Base-by-base conservation (phyloP, 2,797 vertebrate genomes). In the Ficedula albicollis region DNA sequence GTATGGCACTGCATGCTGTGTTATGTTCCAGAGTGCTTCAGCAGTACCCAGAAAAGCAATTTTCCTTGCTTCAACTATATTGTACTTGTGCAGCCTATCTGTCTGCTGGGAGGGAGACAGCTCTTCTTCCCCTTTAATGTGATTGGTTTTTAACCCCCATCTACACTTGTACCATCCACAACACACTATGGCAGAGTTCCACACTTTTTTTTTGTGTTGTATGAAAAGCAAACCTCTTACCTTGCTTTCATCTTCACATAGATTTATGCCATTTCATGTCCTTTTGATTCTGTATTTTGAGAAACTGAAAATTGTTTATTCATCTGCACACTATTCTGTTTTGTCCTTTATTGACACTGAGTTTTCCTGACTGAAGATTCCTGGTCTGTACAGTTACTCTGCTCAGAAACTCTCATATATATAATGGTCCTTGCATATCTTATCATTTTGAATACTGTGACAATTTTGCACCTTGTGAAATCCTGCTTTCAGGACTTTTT, bases 1-100 rank as follows among this genome's bases (percentile, higher is more conserved):
- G n/a, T 17, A 17, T 5, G 6, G 41, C 15, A 19, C 30, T 41
- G 27, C 11, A 25, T 0, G 0, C 17, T 5, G 6, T 38, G 51
- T 39, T 48, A 15, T 4, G 23, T 34, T 74, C 34, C 20, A 15
- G 49, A 51, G 34, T 0, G 3, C 13, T 2, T 54, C 43, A 38
- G 44, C 34, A 29, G 23, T 3, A 29, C 26, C 43, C 38, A 73
- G 51, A 56, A 60, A 56, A 85, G 21, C 13, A 29, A n/a, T 54
- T 90, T 3, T 4, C 34, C 23, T 60, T 81, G 36, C n/a, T 87
- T 70, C 44, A 36, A 15, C 46, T 0, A 0, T 19, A 15, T 11
- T 5, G 5, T 44, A 11, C 29, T 27, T 60, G 60, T 27, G 2
- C 29, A 48, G 20, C 1, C 1, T 11, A 7, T 36, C 43, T 69